phyloP scores from a whole-genome alignment of 1,140 invertebrate genomes.

The Octopus bimaculoides region DNA sequence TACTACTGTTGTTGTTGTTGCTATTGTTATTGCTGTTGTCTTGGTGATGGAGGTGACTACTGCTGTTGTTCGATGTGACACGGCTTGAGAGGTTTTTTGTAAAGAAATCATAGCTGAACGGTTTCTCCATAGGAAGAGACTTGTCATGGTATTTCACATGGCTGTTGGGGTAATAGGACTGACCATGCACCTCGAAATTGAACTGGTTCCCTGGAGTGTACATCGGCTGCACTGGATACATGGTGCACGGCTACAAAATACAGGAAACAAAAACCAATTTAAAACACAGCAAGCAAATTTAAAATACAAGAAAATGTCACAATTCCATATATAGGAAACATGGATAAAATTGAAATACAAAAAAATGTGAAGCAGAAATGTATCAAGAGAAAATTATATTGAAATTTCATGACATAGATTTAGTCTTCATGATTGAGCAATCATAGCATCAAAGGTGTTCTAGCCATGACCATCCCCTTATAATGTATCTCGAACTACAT shows the following conservation, averaged over 20 bases:
- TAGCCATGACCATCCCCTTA: no score
- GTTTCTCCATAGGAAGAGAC: neutral
- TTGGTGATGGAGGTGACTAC: neutral
- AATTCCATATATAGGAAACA: no score
- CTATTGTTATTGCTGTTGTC: neutral
- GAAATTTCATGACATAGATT: no score
- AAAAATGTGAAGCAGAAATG: no score
- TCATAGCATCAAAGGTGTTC: no score
- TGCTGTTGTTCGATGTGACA: neutral
- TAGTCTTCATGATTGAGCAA: no score
- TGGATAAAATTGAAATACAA: no score
- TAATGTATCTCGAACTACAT: no score
- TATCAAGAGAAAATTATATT: no score
- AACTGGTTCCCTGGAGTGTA: neutral
- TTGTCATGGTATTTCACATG: neutral
- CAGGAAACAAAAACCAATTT: no score
- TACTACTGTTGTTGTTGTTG: conserved; percentile 18
- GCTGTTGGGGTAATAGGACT: neutral
- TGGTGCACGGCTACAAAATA: neutral
- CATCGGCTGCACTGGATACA: neutral
- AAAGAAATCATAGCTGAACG: conserved; percentile 1
- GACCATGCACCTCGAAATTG: neutral
- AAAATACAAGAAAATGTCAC: no score
- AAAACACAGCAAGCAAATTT: no score
- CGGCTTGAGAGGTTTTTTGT: neutral